Evolutionary conservation across 2,113 vertebrate genomes (phyloP).

Genomic region (Lepidothrix coronata): DNA sequence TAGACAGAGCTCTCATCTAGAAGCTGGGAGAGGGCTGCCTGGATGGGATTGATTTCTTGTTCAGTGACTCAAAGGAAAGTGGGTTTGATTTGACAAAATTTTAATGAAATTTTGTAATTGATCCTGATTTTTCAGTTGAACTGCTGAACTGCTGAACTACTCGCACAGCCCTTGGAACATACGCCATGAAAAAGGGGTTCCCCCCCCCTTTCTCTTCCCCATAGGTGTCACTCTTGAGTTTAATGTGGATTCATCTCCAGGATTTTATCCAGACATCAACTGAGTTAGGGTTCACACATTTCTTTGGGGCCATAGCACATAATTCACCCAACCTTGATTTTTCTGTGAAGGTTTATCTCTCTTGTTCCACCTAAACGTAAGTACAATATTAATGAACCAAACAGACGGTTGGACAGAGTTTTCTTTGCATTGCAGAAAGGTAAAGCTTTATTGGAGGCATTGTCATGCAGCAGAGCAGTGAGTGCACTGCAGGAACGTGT

Average conservation of each 20-base stretch:
- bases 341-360: neutral
- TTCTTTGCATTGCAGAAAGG: slow-evolving; percentile 36
- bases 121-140: neutral
- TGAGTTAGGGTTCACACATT: neutral
- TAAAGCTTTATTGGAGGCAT: slow-evolving; percentile 21
- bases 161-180: neutral
- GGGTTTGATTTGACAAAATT: neutral
- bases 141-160: neutral
- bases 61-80: neutral
- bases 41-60: neutral
- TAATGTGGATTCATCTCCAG: neutral
- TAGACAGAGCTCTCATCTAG: neutral
- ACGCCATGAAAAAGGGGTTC: accelerated
- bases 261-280: neutral
- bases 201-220: neutral
- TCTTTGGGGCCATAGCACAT: neutral
- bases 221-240: slow-evolving; percentile 48
- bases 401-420: neutral
- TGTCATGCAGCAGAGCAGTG: neutral
- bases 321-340: neutral
- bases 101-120: neutral
- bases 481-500: neutral
- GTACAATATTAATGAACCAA: neutral
- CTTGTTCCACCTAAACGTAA: neutral
- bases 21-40: neutral